These are phyloP conservation scores for Progne subis DNA, from an alignment of 2,113 vertebrate genomes.

Conservation along the genomic window DNA sequence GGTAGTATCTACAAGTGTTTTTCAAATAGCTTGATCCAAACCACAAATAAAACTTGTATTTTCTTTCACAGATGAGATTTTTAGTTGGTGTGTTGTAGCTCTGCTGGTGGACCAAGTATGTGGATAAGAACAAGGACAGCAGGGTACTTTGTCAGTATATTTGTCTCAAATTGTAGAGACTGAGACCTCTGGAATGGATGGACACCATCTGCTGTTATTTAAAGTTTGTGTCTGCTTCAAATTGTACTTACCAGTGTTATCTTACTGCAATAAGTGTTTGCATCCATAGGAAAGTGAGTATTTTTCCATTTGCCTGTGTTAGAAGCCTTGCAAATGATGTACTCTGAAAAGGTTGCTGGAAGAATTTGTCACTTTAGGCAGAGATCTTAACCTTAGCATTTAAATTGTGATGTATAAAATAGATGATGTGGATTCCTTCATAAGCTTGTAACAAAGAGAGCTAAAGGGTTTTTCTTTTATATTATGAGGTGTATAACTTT, in stretches of 20 bases:
- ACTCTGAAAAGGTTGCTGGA: neutral
- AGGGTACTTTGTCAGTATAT: accelerated
- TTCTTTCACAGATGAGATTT: neutral
- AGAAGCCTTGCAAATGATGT: neutral
- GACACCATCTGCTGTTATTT: neutral
- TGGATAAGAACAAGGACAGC: neutral
- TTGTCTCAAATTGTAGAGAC: neutral
- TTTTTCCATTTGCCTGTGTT: neutral
- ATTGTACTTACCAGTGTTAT: neutral
- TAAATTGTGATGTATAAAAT: neutral
- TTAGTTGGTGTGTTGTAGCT: neutral
- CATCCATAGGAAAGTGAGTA: neutral
- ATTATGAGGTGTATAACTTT: neutral
- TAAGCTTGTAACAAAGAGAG: neutral
- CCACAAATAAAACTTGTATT: neutral
- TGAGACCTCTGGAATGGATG: neutral
- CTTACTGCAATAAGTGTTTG: neutral
- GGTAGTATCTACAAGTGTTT: neutral
- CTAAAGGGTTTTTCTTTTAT: neutral
- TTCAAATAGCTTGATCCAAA: neutral
- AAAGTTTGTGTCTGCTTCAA: neutral
- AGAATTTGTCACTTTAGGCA: neutral
- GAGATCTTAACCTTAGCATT: neutral
- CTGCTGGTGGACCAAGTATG: neutral
- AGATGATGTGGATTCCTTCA: neutral